Base-by-base conservation (phyloP, 2,113 vertebrate species). In the Rostratula benghalensis region DNA sequence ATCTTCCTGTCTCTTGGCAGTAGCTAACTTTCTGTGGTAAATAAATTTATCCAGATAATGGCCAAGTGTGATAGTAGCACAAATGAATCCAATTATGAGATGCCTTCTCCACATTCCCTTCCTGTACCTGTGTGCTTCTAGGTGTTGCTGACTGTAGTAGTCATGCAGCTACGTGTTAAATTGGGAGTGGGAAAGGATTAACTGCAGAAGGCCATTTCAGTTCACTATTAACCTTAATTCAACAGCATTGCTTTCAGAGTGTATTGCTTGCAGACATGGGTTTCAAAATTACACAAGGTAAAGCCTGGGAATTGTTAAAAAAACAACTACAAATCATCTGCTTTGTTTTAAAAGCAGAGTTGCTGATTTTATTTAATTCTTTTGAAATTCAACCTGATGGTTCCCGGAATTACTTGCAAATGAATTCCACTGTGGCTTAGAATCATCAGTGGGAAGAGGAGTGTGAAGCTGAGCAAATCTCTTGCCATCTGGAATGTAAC, bases 401-500 rank as follows among this genome's bases (percentile, higher is more conserved):
- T 90, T 96, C 60, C 73, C 12, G 17, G 76, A 96, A 93, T 94
- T 93, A 89, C 75, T 95, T 96, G 88, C 93, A 93, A 96, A 96
- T 95, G 35, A 86, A 95, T 96, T 95, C 95, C 88, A 60, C 60
- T 74, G 90, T 91, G 92, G 75, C 91, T 95, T 88, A 70, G 75
- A 86, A 96, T 94, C 86, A 94, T 96, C 95, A 95, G 85, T 95
- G 74, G 92, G 94, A 93, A 95, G 76, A 96, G 54, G 60, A 96
- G 51, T 96, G 94, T 96, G 88, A 93, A 95, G 80, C 75, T 87
- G 88, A 93, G 93, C 92, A 81, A 82, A 88, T 96, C 95, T 95
- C 91, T 81, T 94, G 87, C 87, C 97, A 95, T 97, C 91, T 90
- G 92, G 90, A 96, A 96, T 96, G 85, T 91, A 90, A 86, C 89